Evolutionary conservation across 2,113 vertebrate species (phyloP).

Genomic region (Odobenus rosmarus): DNA sequence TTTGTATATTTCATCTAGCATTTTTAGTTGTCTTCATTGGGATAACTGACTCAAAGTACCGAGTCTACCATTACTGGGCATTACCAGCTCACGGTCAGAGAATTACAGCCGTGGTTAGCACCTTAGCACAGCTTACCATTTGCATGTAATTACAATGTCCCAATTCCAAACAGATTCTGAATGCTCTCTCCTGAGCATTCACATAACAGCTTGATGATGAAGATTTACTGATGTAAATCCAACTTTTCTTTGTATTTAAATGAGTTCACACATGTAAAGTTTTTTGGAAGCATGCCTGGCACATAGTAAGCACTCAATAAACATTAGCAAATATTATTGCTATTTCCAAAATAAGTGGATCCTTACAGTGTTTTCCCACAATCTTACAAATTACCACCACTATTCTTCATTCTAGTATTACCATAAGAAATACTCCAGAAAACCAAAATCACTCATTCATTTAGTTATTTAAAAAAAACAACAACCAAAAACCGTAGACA

Average conservation of each 20-base stretch:
- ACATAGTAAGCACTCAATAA: background rate
- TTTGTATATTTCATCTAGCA: background rate
- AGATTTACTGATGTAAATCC: background rate
- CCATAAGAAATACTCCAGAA: conserved; percentile 33
- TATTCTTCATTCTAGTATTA: conserved; percentile 17
- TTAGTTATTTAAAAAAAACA: background rate
- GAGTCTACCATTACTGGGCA: background rate
- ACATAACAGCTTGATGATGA: background rate
- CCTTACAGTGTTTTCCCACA: background rate
- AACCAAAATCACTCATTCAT: conserved; percentile 20
- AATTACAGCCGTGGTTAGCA: background rate
- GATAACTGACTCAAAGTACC: background rate
- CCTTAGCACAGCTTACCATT: background rate
- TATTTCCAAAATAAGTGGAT: background rate
- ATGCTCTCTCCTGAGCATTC: background rate
- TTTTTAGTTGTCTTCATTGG: background rate
- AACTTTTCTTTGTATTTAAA: conserved; percentile 34
- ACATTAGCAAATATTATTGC: background rate
- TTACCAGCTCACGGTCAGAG: background rate
- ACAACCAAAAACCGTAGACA: background rate
- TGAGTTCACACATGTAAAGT: background rate
- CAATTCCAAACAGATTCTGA: background rate
- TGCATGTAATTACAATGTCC: background rate
- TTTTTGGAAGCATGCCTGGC: background rate
- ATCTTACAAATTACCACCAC: background rate